Percentiles rank a stretch among this genome's conserved stretches.
These are phyloP conservation scores for Drosophila pegasa DNA, from an alignment of 2,888 invertebrate species.

Conservation along the genomic window DNA sequence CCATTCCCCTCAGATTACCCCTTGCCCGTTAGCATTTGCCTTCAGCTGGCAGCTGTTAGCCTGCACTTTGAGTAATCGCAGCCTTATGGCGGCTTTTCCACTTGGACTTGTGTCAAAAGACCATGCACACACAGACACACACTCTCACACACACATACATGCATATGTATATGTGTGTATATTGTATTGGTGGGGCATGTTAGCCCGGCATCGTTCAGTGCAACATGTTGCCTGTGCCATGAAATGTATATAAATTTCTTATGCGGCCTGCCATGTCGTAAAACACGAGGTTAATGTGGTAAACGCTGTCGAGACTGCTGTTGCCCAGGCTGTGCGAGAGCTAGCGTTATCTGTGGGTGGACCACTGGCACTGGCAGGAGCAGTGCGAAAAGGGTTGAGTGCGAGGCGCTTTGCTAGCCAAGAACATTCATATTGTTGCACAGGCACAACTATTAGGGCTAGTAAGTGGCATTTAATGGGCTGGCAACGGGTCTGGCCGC, in stretches of 20 bases:
- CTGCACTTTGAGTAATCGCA: conserved; percentile 76
- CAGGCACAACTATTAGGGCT: conserved; percentile 70
- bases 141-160: background rate
- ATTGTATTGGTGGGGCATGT: conserved; percentile 19
- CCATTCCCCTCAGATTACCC: background rate
- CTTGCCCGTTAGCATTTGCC: conserved; percentile 32
- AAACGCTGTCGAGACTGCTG: conserved; percentile 58
- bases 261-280: conserved; percentile 77
- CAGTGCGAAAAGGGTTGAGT: background rate
- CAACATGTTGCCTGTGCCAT: conserved; percentile 74
- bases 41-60: conserved; percentile 64
- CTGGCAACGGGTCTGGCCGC: conserved; percentile 37
- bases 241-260: conserved; percentile 79
- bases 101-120: conserved; percentile 75
- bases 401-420: conserved; percentile 1
- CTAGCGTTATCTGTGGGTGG: background rate
- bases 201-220: conserved; percentile 63
- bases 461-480: conserved; percentile 77
- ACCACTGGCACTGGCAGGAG: background rate
- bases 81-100: conserved; percentile 67
- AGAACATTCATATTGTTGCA: conserved; percentile 66
- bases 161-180: conserved; percentile 17
- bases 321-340: conserved; percentile 5
- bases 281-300: conserved; percentile 78
- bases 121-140: conserved; percentile 12